Evolutionary conservation across 1,140 invertebrate species (phyloP).

Genomic region (Phymorhynchus buccinoides): DNA sequence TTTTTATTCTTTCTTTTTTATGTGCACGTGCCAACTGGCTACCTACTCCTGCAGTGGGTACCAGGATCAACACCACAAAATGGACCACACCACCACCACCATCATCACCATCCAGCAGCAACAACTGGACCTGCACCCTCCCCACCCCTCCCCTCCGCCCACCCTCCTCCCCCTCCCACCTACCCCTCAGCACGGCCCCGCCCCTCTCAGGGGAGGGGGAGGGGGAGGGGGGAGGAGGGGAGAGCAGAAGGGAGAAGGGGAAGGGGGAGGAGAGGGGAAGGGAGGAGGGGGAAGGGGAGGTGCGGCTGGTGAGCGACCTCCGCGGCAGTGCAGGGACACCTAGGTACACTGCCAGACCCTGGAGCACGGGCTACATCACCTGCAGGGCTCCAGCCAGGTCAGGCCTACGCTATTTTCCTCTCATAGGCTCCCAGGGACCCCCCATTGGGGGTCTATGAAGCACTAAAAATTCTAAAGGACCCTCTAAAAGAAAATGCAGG

Average conservation of each 20-base stretch:
- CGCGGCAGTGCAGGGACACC: background rate
- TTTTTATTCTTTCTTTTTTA: constrained; percentile 31
- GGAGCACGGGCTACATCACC: constrained; percentile 2
- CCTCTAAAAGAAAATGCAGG: no score
- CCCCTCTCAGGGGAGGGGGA: no score
- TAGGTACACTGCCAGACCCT: constrained; percentile 15
- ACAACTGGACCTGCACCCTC: constrained; percentile 9
- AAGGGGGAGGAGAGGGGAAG: no score
- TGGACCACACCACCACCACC: no score
- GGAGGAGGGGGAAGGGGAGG: background rate
- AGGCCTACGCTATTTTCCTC: no score
- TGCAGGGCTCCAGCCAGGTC: background rate
- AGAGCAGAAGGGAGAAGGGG: no score
- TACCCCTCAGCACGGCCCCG: no score
- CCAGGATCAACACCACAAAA: constrained; percentile 9
- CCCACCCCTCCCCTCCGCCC: background rate
- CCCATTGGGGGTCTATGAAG: background rate
- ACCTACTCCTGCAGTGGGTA: constrained; percentile 37
- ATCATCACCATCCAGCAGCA: no score
- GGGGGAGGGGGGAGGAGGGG: no score
- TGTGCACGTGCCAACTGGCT: constrained; percentile 48
- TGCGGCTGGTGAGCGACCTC: background rate
- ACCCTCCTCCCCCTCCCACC: no score
- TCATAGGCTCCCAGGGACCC: no score
- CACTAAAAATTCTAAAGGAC: no score